Conservation (phyloP, 2,888 invertebrate species). For the Petrolisthes manimaculis region DNA sequence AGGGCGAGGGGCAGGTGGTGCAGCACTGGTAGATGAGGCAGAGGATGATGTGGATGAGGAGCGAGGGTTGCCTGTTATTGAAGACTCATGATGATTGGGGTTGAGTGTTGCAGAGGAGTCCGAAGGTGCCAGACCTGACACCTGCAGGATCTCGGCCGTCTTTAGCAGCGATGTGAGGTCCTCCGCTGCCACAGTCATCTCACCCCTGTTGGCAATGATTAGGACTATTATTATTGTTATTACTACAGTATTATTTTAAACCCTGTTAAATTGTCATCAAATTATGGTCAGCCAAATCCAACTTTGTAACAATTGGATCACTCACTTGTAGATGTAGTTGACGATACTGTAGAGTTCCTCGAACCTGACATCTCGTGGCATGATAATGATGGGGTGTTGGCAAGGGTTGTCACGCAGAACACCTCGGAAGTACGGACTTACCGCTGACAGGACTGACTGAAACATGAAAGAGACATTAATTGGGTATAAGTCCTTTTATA, state of each 20-base stretch:
- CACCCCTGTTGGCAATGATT: slow-evolving; percentile 47
- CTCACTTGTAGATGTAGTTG: slow-evolving; percentile 65
- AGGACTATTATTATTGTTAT: background rate
- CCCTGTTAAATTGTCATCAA: no score
- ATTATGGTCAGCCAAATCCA: no score
- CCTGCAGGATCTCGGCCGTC: slow-evolving; percentile 65
- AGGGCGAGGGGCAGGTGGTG: slow-evolving; percentile 22
- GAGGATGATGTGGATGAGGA: slow-evolving; percentile 54
- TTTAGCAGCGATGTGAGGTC: slow-evolving; percentile 65
- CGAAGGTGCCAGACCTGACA: slow-evolving; percentile 60
- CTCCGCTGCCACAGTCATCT: slow-evolving; percentile 65
- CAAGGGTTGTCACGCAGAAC: slow-evolving; percentile 64
- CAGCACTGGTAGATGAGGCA: slow-evolving; percentile 32
- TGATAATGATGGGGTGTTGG: slow-evolving; percentile 65
- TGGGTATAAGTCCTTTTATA: background rate
- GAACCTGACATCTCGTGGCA: slow-evolving; percentile 63
- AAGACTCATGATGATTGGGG: slow-evolving; percentile 26
- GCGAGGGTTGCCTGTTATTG: slow-evolving; percentile 28
- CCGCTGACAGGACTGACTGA: slow-evolving; percentile 65
- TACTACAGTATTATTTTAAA: background rate
- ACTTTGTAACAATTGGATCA: background rate
- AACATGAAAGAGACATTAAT: background rate
- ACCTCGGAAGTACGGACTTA: slow-evolving; percentile 65
- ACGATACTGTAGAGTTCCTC: slow-evolving; percentile 64
- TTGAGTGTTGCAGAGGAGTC: slow-evolving; percentile 55